These are phyloP conservation scores for Fregata magnificens DNA, from an alignment of 2,113 vertebrate genomes.

Conservation along the genomic window DNA sequence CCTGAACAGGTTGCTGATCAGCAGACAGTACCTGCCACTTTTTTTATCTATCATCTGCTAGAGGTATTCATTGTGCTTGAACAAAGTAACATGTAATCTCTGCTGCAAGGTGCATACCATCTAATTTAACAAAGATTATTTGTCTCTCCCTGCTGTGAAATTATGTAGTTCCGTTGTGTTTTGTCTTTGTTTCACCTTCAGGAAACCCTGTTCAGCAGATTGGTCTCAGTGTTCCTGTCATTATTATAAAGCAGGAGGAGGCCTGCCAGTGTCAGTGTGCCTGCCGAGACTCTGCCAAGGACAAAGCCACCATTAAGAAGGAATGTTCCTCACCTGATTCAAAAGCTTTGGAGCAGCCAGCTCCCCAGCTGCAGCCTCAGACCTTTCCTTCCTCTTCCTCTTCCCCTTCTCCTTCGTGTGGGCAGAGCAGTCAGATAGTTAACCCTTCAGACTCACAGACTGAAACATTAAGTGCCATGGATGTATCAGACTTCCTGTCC, in stretches of 20 bases:
- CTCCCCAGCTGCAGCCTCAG: conserved; percentile 68
- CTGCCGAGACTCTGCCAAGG: conserved; percentile 90
- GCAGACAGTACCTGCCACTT: not conserved
- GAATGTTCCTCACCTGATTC: conserved; percentile 67
- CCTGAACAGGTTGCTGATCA: not conserved
- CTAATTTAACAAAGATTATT: not conserved
- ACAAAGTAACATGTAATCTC: not conserved
- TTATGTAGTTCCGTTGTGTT: not conserved
- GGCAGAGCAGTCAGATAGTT: conserved; percentile 62
- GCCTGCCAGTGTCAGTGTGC: conserved; percentile 97
- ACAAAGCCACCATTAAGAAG: conserved; percentile 78
- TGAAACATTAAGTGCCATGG: conserved; percentile 86
- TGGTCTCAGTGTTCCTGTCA: conserved; percentile 96
- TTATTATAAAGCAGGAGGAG: conserved; percentile 99
- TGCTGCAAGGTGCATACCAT: not conserved
- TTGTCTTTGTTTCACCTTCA: conserved; percentile 69
- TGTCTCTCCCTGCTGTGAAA: not conserved
- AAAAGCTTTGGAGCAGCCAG: conserved; percentile 61
- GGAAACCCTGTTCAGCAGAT: conserved; percentile 95
- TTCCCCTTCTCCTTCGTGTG: conserved; percentile 64
- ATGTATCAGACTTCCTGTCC: conserved; percentile 90
- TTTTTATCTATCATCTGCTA: not conserved
- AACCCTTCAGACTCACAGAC: conserved; percentile 71
- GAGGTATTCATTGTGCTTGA: not conserved
- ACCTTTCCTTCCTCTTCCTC: conserved; percentile 68